These are phyloP conservation scores for Sycobia sp. DNA, from an alignment of 1,140 invertebrate species.

Conservation along the genomic window DNA sequence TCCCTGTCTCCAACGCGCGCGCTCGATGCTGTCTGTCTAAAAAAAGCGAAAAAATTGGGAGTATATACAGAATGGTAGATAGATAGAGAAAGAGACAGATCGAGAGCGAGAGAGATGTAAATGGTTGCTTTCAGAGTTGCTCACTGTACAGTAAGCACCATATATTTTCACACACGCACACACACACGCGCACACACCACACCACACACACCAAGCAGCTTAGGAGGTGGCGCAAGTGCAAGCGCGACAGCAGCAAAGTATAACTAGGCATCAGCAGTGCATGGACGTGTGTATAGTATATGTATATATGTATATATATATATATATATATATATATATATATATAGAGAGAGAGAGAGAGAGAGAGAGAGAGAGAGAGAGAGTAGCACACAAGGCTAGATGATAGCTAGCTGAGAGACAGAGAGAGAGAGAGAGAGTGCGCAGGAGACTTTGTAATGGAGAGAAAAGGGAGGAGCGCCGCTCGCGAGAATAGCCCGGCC, in stretches of 20 bases:
- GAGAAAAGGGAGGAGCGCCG: constrained; percentile 52
- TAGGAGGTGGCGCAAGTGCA: constrained; percentile 3
- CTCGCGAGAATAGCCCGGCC: constrained; percentile 55
- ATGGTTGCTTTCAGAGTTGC: constrained; percentile 15
- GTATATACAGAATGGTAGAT: too few species aligned
- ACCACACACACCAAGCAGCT: background rate
- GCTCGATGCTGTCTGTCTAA: too few species aligned
- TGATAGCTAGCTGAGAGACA: background rate
- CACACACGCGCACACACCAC: too few species aligned
- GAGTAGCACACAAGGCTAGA: background rate
- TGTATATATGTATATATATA: too few species aligned
- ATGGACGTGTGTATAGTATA: constrained; percentile 26
- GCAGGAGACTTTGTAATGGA: too few species aligned
- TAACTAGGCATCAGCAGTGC: constrained; percentile 4
- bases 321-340: too few species aligned
- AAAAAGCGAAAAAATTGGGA: too few species aligned
- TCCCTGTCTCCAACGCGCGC: too few species aligned
- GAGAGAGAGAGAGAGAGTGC: too few species aligned
- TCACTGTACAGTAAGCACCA: background rate
- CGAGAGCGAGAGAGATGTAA: constrained; percentile 24
- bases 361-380: background rate
- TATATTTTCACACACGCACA: too few species aligned
- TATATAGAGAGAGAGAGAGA: too few species aligned
- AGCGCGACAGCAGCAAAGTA: constrained; percentile 16
- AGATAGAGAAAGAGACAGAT: background rate